Evolutionary conservation across 1,140 invertebrate genomes (phyloP), one percentile per base, ranked within the genome.

Genomic region (Brachionus rubens): DNA sequence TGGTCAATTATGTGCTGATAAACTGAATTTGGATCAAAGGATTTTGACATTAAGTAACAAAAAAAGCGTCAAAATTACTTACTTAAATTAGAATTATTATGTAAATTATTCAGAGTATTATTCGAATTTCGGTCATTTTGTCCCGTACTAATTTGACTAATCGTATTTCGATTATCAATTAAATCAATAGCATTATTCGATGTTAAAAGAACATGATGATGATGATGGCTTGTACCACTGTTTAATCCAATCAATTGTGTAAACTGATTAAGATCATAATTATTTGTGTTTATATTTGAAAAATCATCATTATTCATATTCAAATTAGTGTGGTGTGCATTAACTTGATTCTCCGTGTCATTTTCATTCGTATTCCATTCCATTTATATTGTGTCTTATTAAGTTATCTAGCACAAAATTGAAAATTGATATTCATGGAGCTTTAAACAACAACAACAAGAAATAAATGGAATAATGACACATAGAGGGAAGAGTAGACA

Each of bases 401-500:
- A 59, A 36, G 33, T 59, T 59, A 33, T 59, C 54, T 59, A 33
- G 26, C n/a, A n/a, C n/a, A n/a, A n/a, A n/a, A n/a, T n/a, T n/a
- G n/a, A n/a, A n/a, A n/a, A n/a, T n/a, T n/a, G n/a, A n/a, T n/a
- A n/a, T n/a, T n/a, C n/a, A n/a, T n/a, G n/a, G n/a, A n/a, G n/a
- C n/a, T n/a, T n/a, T n/a, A n/a, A n/a, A n/a, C n/a, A n/a, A n/a
- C n/a, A n/a, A n/a, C n/a, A n/a, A n/a, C n/a, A n/a, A n/a, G n/a
- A n/a, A n/a, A n/a, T n/a, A n/a, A n/a, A n/a, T n/a, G n/a, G n/a
- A n/a, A n/a, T n/a, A n/a, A n/a, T n/a, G n/a, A n/a, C n/a, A n/a
- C n/a, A n/a, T 59, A 59, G 54, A 59, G 54, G 54, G 54, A 59
- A 59, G 30, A 59, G 30, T 33, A 59, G 36, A 59, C 36, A n/a